Evolutionary conservation across 2,113 vertebrate genomes (phyloP).

Genomic region (Varanus komodoensis): DNA sequence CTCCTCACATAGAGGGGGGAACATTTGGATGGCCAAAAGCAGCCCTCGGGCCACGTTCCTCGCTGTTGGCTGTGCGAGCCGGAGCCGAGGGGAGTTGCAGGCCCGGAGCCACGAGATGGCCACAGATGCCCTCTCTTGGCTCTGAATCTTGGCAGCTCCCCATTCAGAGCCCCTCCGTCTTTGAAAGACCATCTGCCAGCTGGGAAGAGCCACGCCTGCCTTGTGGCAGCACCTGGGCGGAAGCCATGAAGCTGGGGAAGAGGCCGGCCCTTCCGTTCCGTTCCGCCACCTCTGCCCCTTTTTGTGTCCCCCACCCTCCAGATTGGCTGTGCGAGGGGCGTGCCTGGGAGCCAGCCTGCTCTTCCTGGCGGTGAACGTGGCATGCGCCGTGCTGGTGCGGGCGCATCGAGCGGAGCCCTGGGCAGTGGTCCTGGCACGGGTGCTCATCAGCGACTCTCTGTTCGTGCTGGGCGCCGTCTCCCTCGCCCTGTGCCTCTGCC

Average conservation of each 20-base stretch:
- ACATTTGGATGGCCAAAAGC: too few relatives aligned
- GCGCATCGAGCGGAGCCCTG: constrained; percentile 75
- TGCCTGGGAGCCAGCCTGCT: constrained; percentile 77
- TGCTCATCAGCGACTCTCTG: constrained; percentile 88
- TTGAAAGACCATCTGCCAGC: not conserved
- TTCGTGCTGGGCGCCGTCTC: constrained; percentile 86
- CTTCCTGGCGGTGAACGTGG: constrained; percentile 85
- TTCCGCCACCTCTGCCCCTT: not conserved
- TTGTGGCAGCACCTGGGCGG: not conserved
- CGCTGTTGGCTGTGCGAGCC: too few relatives aligned
- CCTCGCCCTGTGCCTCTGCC: constrained; percentile 81
- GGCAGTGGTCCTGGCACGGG: constrained; percentile 84
- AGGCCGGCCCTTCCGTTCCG: too few relatives aligned
- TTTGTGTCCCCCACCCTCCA: constrained; percentile 25
- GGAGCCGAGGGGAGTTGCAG: too few relatives aligned
- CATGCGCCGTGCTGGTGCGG: constrained; percentile 79
- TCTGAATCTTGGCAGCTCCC: not conserved
- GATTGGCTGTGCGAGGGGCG: constrained; percentile 72
- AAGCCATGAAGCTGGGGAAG: not conserved
- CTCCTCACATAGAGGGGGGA: too few relatives aligned
- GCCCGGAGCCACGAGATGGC: too few relatives aligned
- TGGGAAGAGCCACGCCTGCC: not conserved
- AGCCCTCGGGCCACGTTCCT: too few relatives aligned
- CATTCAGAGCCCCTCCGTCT: not conserved
- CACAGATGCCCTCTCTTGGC: too few relatives aligned